Evolutionary conservation across 2,797 vertebrate species (phyloP), one percentile per base, ranked within the genome.

Genomic region (Crenuchus spilurus): DNA sequence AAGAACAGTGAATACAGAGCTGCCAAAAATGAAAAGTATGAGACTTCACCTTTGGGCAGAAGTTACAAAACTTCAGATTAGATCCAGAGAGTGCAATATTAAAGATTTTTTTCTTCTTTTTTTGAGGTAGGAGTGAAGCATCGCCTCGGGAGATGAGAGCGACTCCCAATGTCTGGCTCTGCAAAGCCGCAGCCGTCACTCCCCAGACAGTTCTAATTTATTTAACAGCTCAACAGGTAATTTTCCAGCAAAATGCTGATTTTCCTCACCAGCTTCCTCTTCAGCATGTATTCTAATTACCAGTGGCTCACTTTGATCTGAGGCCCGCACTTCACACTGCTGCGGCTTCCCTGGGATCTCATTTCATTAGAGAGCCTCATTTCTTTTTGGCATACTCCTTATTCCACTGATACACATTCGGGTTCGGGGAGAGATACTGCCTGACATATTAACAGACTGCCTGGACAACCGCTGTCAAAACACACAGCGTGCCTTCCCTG

Each of bases 151-250:
- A 87, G 87, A 91, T 84, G 83, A 77, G 84, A 83, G 78, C 58
- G 77, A 85, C 86, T 84, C 82, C 84, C 87, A 61, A 81, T 85
- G 74, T 63, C 84, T 87, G 83, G 86, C 84, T 87, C 81, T 11
- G 82, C 74, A 63, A 77, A 83, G 84, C 76, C 39, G 22, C 2
- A 33, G 37, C 35, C 84, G 63, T 81, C 64, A 72, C 80, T 84
- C 83, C 70, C 76, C 26, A 83, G 78, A 89, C 85, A 76, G 58
- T 80, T 86, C 80, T 88, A 85, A 82, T 89, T 90, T 86, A 88
- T 89, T 84, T 76, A 90, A 83, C 80, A 80, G 87, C 88, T 92
- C 87, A 90, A 91, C 87, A 89, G 88, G 90, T 90, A 84, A 89
- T 89, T 90, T 92, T 89, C 79, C 77, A 88, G 86, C 81, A 84